Base-by-base conservation (phyloP, 2,113 vertebrate species). In the Campylorhamphus procurvoides region DNA sequence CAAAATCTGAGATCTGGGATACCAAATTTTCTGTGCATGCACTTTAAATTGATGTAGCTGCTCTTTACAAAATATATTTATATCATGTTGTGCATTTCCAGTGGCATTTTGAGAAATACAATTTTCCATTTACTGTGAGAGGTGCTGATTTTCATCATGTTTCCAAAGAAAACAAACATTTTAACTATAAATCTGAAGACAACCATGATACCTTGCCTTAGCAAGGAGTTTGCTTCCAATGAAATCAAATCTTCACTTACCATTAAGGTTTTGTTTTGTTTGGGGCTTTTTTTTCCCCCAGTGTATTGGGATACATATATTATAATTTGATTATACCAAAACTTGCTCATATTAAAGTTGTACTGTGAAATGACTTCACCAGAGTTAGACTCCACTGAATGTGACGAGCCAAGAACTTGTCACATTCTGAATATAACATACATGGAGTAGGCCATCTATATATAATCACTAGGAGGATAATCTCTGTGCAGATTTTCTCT, bases 351-450 rank as follows among this genome's bases (percentile, higher is more conserved):
- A 96, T 97, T 96, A 94, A 97, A 97, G 92, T 96, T 96, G 95
- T 95, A 93, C 93, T 94, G 96, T 95, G 94, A 97, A 96, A 96
- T 97, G 92, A 94, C 93, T 96, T 94, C 94, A 97, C 93, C 94
- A 90, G 84, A 95, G 95, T 96, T 94, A 97, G 96, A 96, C 93
- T 96, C 92, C 94, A 96, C 96, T 95, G 90, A 94, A 90, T 82
- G 81, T 92, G 94, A 96, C 6, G 95, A 96, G 96, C 95, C 93
- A 97, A 95, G 93, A 97, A 97, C 89, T 94, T 96, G 95, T 95
- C 96, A 96, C 77, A 96, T 92, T 97, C 96, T 97, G 94, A 95
- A 96, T 96, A 94, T 95, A 96, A 96, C 92, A 97, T 96, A 95
- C 83, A 94, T 96, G 93, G 92, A 97, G 93, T 94, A 97, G 97